Evolutionary conservation across 2,797 vertebrate genomes (phyloP).

Genomic region (Siniperca scherzeri): DNA sequence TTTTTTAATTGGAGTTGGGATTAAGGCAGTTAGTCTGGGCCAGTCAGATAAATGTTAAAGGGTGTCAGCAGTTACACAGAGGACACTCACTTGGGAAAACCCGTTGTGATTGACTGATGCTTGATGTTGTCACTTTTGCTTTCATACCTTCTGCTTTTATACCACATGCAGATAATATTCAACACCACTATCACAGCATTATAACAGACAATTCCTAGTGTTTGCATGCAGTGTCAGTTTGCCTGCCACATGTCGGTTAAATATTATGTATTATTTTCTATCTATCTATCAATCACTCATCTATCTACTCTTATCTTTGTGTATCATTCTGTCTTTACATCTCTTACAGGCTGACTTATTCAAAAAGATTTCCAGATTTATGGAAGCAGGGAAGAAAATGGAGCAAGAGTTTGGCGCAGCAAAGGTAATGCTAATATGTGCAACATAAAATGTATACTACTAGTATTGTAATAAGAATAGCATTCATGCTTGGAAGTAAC

Average conservation of each 20-base stretch:
- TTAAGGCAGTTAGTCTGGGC: conserved; percentile 76
- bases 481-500: not conserved
- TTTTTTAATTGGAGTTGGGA: conserved; percentile 79
- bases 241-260: conserved; percentile 9
- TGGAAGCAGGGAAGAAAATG: conserved; percentile 73
- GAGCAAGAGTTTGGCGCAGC: conserved; percentile 27
- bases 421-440: conserved; percentile 69
- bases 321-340: conserved; percentile 25
- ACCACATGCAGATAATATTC: conserved; percentile 52
- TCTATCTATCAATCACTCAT: not conserved
- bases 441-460: not conserved
- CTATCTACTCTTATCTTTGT: conserved; percentile 6
- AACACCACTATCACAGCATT: conserved; percentile 12
- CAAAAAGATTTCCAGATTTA: conserved; percentile 82
- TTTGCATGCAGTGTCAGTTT: conserved; percentile 30
- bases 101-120: conserved; percentile 49
- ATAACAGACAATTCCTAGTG: conserved; percentile 14
- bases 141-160: conserved; percentile 35
- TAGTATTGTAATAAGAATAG: not conserved
- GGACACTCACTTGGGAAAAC: conserved; percentile 72
- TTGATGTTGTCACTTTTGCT: conserved; percentile 62
- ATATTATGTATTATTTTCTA: conserved; percentile 2
- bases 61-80: conserved; percentile 72
- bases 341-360: conserved; percentile 83
- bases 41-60: conserved; percentile 77